Evolutionary conservation across 2,797 vertebrate species (phyloP), one percentile per base, ranked within the genome.

Genomic region (Botia kubotai): DNA sequence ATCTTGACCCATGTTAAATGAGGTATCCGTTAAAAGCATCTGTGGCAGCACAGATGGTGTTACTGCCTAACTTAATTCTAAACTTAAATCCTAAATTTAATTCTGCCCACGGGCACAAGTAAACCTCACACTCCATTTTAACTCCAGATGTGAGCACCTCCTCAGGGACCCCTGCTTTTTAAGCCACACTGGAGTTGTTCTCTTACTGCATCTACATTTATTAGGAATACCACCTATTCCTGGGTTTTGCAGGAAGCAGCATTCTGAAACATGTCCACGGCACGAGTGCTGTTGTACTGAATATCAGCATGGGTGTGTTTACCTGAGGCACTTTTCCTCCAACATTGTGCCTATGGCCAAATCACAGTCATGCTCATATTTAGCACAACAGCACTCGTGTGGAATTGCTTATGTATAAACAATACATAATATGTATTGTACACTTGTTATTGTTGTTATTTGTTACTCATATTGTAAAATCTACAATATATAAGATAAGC

Each of bases 1-100:
- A 60, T 50, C 39, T 85, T 55, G 70, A 62, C 50, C 57, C 36
- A 50, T 82, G 48, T 74, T 80, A 77, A 77, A 74, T 70, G 21
- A 80, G 58, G 58, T 39, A 43, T 83, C 68, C 65, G 46, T 83
- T 58, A 80, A 29, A 26, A 81, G 67, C 72, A 68, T 67, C 73
- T 79, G 71, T n/a, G 72, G 19, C 36, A 74, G 75, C 67, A 79
- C 79, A 83, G 75, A 79, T 79, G 63, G 53, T 21, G 19, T 68
- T 67, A 67, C 60, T 39, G 21, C 43, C 46, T 67, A 57, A 72
- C 77, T 77, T 74, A 63, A 77, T 26, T 26, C 23, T 26, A 26
- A 26, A 26, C 23, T 26, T 26, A 26, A 26, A 26, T 26, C 23
- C 23, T 26, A 26, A 26, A 26, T 26, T 26, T 26, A 26, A 26